phyloP scores from a whole-genome alignment of 2,888 invertebrate species.

The Taphrorychus bicolor region DNA sequence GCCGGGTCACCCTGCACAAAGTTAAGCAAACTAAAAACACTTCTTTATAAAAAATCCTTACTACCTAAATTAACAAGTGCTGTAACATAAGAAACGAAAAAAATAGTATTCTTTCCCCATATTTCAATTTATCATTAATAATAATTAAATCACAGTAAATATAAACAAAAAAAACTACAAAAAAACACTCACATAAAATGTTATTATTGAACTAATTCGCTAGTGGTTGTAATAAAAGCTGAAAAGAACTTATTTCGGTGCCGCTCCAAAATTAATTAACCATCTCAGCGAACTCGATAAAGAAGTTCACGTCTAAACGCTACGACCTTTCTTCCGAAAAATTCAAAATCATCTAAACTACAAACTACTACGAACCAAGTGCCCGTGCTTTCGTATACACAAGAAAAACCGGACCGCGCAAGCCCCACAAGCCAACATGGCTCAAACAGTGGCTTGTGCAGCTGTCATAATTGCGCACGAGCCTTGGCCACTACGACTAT shows the following conservation, averaged over 20 bases:
- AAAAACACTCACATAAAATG: slow-evolving; percentile 7
- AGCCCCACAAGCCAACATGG: background rate
- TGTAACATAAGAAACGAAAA: slow-evolving; percentile 39
- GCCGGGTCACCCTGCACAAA: slow-evolving; percentile 19
- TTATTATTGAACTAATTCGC: background rate
- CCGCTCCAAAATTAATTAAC: slow-evolving; percentile 22
- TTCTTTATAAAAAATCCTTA: slow-evolving; percentile 39
- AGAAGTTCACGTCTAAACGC: background rate
- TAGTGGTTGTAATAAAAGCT: slow-evolving; percentile 3
- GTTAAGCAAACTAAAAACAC: slow-evolving; percentile 36
- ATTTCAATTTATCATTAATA: slow-evolving; percentile 24
- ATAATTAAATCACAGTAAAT: slow-evolving; percentile 49
- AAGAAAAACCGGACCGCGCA: background rate
- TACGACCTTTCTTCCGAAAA: background rate
- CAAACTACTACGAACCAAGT: background rate
- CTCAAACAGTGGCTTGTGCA: background rate
- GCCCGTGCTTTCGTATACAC: background rate
- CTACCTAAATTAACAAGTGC: slow-evolving; percentile 33
- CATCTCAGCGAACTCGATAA: background rate
- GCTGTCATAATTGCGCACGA: background rate
- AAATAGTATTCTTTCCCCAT: slow-evolving; percentile 42
- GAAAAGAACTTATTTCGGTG: background rate
- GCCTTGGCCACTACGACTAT: background rate
- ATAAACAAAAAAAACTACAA: slow-evolving; percentile 29
- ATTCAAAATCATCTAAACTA: background rate